A percentile compares a stretch with the other conserved stretches of the same genome.
phyloP scores from a whole-genome alignment of 2,888 invertebrate species.

The Bhutanitis thaidina region DNA sequence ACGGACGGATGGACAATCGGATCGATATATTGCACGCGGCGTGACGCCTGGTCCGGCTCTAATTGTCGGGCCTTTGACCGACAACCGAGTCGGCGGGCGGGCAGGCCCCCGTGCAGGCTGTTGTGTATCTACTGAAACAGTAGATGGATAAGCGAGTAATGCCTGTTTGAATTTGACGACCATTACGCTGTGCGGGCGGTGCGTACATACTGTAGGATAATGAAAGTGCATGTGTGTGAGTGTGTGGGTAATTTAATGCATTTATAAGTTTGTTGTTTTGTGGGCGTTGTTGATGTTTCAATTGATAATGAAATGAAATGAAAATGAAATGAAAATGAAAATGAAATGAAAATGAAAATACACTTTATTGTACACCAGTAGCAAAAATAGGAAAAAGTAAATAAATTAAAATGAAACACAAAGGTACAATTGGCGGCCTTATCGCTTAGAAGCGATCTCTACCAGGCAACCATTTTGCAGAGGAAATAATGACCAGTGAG shows the following conservation, averaged over 20 bases:
- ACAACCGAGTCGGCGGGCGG: neutral
- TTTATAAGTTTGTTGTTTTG: conserved; percentile 5
- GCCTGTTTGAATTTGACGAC: neutral
- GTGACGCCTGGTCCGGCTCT: conserved; percentile 22
- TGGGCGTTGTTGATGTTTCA: no score
- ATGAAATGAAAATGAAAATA: no score
- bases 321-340: no score
- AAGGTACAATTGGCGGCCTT: no score
- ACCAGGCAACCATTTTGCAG: no score
- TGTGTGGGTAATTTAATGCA: conserved; percentile 7
- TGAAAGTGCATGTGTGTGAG: neutral
- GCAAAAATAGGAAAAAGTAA: no score
- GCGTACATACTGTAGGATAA: neutral
- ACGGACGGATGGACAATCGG: conserved; percentile 36
- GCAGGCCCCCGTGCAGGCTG: neutral
- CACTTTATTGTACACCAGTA: no score
- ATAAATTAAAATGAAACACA: no score
- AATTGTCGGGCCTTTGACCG: conserved; percentile 25
- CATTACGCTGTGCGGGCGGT: neutral
- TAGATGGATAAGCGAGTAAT: neutral
- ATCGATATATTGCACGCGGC: conserved; percentile 38
- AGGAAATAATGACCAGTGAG: no score
- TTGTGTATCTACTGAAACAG: neutral
- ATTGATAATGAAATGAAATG: no score
- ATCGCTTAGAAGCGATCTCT: no score